These are phyloP conservation scores for Hermetia illucens DNA, from an alignment of 1,140 invertebrate genomes.

Conservation along the genomic window DNA sequence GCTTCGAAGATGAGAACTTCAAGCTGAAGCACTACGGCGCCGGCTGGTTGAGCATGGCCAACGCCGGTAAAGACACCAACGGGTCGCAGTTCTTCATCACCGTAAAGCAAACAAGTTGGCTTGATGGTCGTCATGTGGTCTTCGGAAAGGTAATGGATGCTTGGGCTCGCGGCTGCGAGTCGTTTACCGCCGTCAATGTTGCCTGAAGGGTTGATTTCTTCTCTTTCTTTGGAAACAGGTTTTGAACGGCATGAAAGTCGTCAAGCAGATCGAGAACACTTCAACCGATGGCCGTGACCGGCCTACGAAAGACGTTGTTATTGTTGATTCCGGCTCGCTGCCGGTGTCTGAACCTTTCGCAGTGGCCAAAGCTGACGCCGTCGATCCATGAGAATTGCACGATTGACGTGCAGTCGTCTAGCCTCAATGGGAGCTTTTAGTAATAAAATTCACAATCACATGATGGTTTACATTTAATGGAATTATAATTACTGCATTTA, in stretches of 20 bases:
- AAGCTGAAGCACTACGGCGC: conserved; percentile 93
- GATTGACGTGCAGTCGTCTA: too few relatives aligned
- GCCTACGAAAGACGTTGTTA: conserved; percentile 65
- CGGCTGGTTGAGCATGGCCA: conserved; percentile 95
- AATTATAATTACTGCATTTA: too few relatives aligned
- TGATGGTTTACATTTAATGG: too few relatives aligned
- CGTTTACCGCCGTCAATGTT: too few relatives aligned
- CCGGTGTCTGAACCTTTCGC: conserved; percentile 58
- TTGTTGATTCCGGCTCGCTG: conserved; percentile 57
- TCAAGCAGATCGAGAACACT: conserved; percentile 69
- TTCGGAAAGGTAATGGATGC: conserved; percentile 90
- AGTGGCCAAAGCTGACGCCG: conserved; percentile 70
- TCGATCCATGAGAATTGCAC: too few relatives aligned
- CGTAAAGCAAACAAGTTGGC: conserved; percentile 79
- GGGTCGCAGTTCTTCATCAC: conserved; percentile 98
- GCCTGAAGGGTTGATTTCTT: neutral
- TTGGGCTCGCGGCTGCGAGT: too few relatives aligned
- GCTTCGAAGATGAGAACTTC: conserved; percentile 94
- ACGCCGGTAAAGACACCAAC: conserved; percentile 93
- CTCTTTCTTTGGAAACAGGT: conserved; percentile 5
- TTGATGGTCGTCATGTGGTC: conserved; percentile 93
- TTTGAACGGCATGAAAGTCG: conserved; percentile 45
- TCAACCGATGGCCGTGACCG: conserved; percentile 61
- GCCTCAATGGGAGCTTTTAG: too few relatives aligned
- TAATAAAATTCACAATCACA: too few relatives aligned